A percentile compares a stretch with the other conserved stretches of the same genome.
Evolutionary conservation across 2,113 vertebrate genomes (phyloP).

Genomic region (Pelusios castaneus): DNA sequence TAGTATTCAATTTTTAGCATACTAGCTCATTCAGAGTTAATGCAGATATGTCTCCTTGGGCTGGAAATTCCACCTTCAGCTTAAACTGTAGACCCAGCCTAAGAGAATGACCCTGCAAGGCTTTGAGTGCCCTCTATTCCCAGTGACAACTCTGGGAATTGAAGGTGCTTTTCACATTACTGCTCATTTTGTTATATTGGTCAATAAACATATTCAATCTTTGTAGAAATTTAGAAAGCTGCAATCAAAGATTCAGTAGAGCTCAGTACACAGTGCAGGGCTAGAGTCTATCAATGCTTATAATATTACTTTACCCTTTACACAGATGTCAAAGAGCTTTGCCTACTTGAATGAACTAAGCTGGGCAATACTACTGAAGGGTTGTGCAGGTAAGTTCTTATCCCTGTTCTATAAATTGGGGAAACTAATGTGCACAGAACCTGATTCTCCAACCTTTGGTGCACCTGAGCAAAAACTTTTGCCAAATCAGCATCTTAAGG

Average conservation of each 20-base stretch:
- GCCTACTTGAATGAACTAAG: neutral
- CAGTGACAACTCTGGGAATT: neutral
- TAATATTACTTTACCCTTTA: neutral
- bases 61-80: too few species aligned
- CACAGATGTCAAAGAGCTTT: neutral
- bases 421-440: neutral
- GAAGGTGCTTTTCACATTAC: neutral
- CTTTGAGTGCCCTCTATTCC: neutral
- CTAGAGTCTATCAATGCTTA: neutral
- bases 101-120: neutral
- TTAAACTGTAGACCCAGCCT: too few species aligned
- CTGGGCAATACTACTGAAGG: neutral
- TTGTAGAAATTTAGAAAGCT: too few species aligned
- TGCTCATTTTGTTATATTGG: neutral
- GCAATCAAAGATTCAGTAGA: too few species aligned
- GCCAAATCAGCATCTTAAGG: neutral
- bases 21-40: too few species aligned
- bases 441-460: neutral
- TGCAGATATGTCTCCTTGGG: too few species aligned
- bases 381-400: neutral
- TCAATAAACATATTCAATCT: neutral
- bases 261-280: neutral
- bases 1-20: neutral
- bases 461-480: neutral
- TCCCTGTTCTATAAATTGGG: slow-evolving; percentile 1